Conservation (phyloP, 2,888 invertebrate genomes). For the Ceraclea dissimilis region DNA sequence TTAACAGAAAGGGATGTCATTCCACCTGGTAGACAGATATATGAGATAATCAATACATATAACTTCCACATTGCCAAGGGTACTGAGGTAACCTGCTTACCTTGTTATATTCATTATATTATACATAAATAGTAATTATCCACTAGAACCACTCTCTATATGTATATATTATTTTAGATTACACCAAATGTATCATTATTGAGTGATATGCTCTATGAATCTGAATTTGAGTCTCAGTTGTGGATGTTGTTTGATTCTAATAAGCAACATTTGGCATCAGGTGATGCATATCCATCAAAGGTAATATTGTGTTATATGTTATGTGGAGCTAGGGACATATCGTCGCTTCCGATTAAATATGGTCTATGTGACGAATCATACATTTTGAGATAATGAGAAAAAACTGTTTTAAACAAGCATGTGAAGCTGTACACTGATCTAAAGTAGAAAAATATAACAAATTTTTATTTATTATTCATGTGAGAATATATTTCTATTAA, state of each 20-base stretch:
- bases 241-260: constrained; percentile 93
- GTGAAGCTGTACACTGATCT: too few species aligned
- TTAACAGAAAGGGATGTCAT: constrained; percentile 77
- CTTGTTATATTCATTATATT: neutral
- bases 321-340: neutral
- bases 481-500: too few species aligned
- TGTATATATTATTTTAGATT: constrained; percentile 32
- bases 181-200: constrained; percentile 71
- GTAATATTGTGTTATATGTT: constrained; percentile 34
- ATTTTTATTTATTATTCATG: too few species aligned
- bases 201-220: constrained; percentile 87
- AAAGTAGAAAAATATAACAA: too few species aligned
- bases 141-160: neutral
- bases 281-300: constrained; percentile 84
- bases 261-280: constrained; percentile 77
- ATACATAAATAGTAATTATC: neutral
- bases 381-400: too few species aligned
- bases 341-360: too few species aligned
- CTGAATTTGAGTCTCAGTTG: constrained; percentile 91
- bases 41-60: constrained; percentile 83
- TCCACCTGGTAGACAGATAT: constrained; percentile 82
- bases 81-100: constrained; percentile 55
- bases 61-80: constrained; percentile 74
- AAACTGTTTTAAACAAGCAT: too few species aligned
- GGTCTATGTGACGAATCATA: too few species aligned